These are phyloP conservation scores for Drosophila imparisetae DNA, from an alignment of 2,888 invertebrate species.

Conservation along the genomic window DNA sequence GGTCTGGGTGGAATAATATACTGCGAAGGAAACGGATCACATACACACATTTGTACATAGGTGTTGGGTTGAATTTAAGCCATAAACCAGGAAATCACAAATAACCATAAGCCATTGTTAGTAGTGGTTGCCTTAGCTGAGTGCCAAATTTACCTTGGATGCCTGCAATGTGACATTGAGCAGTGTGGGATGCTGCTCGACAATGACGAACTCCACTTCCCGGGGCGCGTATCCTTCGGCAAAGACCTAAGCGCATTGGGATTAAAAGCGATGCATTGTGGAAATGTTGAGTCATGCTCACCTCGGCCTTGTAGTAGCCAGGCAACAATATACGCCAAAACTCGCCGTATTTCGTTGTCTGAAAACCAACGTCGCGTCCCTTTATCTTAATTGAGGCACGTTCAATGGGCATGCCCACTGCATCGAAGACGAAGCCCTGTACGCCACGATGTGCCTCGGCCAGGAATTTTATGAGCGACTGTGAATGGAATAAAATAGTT, in stretches of 20 bases:
- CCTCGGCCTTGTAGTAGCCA: constrained; percentile 93
- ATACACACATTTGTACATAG: constrained; percentile 10
- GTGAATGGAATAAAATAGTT: constrained; percentile 76
- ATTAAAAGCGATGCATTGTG: neutral
- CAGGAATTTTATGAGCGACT: constrained; percentile 93
- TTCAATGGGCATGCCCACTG: constrained; percentile 91
- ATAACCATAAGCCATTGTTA: neutral
- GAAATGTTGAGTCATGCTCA: constrained; percentile 80
- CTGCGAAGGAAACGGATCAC: constrained; percentile 21
- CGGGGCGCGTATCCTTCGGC: constrained; percentile 93
- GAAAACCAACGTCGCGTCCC: constrained; percentile 93
- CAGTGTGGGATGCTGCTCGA: constrained; percentile 93
- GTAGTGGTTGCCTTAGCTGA: neutral
- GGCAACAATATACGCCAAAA: constrained; percentile 97
- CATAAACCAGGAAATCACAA: constrained; percentile 45
- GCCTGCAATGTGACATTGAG: constrained; percentile 93
- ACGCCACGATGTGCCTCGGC: constrained; percentile 95
- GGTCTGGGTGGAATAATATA: constrained; percentile 22
- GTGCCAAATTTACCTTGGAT: constrained; percentile 87
- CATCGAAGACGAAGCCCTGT: constrained; percentile 93
- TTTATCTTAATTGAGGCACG: constrained; percentile 92
- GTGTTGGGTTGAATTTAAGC: constrained; percentile 29
- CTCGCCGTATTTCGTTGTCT: constrained; percentile 95
- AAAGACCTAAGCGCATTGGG: constrained; percentile 87
- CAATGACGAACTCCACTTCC: constrained; percentile 94